Base-by-base conservation (phyloP, 2,888 invertebrate species). In the Cephalotes varians region DNA sequence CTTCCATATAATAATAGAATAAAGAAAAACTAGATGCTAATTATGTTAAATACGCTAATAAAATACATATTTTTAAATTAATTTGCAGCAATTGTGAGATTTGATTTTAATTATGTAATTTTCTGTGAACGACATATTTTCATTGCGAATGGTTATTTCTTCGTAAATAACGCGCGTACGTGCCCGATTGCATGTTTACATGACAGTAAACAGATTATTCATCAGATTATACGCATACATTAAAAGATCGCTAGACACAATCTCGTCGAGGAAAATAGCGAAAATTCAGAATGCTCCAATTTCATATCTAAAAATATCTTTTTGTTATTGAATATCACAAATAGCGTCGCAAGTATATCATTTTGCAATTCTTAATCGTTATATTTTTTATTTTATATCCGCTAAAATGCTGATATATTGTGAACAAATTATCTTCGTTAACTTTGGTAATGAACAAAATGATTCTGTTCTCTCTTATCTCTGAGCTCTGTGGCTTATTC, bases 131-230 rank as follows among this genome's bases (percentile, higher is more conserved):
- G 15, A 18, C 37, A 47, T 21, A 64, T n/a, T 40, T 51, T 79
- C 34, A 47, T 47, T 34, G 47, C 9, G 2, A 28, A 25, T 10
- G 58, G 49, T 86, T 56, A 51, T 76, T 88, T 84, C 67, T 79
- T 44, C 31, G 47, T 84, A 81, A 87, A 84, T 86, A 81, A 86
- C 28, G 47, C 40, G 58, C 73, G 51, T 82, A 77, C 58, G 64
- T 51, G 40, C 37, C 2, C 25, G 28, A 69, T 49, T 51, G 18
- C 25, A 49, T 47, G 65, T 67, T 21, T 54, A 37, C 15, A 67
- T 34, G 28, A 47, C 25, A 58, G 51, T 37, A 76, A 62, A 56
- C n/a, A 51, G 54, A 18, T 25, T 37, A 51, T 51, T 51, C 10
- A 18, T 40, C 28, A n/a, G n/a, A n/a, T n/a, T n/a, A 37, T 40